These are phyloP conservation scores for Avahi laniger DNA, from an alignment of 2,797 vertebrate genomes.

Conservation along the genomic window DNA sequence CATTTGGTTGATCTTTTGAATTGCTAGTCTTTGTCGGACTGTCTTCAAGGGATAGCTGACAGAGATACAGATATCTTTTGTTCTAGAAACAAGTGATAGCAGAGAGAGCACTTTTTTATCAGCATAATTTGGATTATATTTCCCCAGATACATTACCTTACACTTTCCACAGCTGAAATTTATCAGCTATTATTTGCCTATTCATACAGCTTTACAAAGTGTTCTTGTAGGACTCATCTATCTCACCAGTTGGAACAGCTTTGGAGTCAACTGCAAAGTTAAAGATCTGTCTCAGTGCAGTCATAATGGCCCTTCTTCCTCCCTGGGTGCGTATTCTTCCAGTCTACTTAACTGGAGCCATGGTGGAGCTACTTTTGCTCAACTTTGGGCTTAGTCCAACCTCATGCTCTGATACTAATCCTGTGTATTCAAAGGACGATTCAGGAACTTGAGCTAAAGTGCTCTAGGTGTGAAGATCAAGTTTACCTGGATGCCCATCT, in stretches of 20 bases:
- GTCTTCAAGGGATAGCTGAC: neutral
- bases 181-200: neutral
- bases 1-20: neutral
- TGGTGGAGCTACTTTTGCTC: neutral
- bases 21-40: neutral
- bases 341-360: neutral
- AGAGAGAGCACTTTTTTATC: neutral
- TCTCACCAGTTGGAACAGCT: neutral
- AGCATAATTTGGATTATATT: neutral
- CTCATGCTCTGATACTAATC: neutral
- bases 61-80: neutral
- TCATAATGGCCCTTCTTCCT: neutral
- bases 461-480: neutral
- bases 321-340: neutral
- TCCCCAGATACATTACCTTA: neutral
- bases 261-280: neutral
- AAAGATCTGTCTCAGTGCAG: neutral
- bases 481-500: neutral
- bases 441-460: neutral
- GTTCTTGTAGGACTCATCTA: neutral
- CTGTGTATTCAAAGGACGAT: neutral
- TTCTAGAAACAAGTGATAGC: neutral
- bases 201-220: neutral
- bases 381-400: neutral
- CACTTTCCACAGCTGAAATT: neutral